phyloP scores from a whole-genome alignment of 2,888 invertebrate species.

The Sabellastarte sp. region DNA sequence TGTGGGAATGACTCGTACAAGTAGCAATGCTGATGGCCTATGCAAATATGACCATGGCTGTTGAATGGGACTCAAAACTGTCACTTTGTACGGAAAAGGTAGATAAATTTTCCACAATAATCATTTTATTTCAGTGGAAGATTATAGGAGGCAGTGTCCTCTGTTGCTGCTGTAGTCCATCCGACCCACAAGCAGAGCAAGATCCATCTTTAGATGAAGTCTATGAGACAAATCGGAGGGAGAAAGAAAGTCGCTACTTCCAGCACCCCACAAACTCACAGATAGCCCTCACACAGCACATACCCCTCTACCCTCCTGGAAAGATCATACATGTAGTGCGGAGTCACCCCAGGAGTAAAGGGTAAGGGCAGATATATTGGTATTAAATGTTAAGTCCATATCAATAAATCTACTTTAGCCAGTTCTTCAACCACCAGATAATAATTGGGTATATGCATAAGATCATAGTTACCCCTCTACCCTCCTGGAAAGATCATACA shows the following conservation, averaged over 20 bases:
- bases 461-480: conserved; percentile 73
- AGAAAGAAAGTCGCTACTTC: conserved; percentile 44
- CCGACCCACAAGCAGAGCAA: too few species aligned
- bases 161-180: conserved; percentile 62
- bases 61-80: too few species aligned
- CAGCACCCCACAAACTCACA: conserved; percentile 62
- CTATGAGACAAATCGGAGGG: conserved; percentile 35
- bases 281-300: conserved; percentile 73
- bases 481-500: conserved; percentile 85
- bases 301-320: conserved; percentile 81
- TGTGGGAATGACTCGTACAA: too few species aligned
- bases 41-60: too few species aligned
- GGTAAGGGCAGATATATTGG: too few species aligned
- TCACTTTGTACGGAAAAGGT: too few species aligned
- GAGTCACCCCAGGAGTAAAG: conserved; percentile 76
- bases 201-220: neutral
- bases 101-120: too few species aligned
- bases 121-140: conserved; percentile 73
- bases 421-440: too few species aligned
- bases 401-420: too few species aligned
- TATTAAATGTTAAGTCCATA: too few species aligned
- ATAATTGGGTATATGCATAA: conserved; percentile 76
- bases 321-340: conserved; percentile 82
- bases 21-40: too few species aligned
- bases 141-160: conserved; percentile 78